A percentile compares a stretch with the other conserved stretches of the same genome.
phyloP scores from a whole-genome alignment of 1,140 invertebrate species.

The Ceratosolen fusciceps region DNA sequence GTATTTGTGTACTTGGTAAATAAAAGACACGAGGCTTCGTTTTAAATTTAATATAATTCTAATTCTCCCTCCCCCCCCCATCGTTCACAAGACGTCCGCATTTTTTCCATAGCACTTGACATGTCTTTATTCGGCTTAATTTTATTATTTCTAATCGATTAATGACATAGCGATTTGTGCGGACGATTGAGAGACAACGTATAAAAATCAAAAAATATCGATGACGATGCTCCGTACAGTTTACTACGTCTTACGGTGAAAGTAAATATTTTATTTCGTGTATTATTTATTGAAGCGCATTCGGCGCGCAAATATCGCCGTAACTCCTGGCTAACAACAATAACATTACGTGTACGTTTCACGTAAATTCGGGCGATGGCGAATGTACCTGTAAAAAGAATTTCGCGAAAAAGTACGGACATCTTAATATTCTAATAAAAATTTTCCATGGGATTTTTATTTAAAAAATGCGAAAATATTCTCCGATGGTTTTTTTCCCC shows the following conservation, averaged over 20 bases:
- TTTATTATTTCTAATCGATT: conserved; percentile 19
- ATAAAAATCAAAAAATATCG: conserved; percentile 53
- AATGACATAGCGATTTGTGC: conserved; percentile 28
- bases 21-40: conserved; percentile 22
- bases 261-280: conserved; percentile 46
- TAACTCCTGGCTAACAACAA: neutral
- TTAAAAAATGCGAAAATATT: conserved; percentile 38
- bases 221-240: conserved; percentile 45
- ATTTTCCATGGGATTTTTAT: neutral
- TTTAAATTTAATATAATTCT: conserved; percentile 39
- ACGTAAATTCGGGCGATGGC: neutral
- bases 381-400: neutral
- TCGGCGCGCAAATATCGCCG: neutral
- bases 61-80: conserved; percentile 20
- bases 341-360: too few relatives aligned
- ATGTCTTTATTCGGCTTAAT: conserved; percentile 25
- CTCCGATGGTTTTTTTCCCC: conserved; percentile 13
- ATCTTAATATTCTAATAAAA: conserved; percentile 19
- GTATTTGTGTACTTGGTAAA: neutral
- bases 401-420: neutral
- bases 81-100: conserved; percentile 34
- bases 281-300: conserved; percentile 15
- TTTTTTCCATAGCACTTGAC: conserved; percentile 21
- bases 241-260: conserved; percentile 41
- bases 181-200: conserved; percentile 44